These are phyloP conservation scores for Myotis planiceps DNA, from an alignment of 2,797 vertebrate species.

Conservation along the genomic window DNA sequence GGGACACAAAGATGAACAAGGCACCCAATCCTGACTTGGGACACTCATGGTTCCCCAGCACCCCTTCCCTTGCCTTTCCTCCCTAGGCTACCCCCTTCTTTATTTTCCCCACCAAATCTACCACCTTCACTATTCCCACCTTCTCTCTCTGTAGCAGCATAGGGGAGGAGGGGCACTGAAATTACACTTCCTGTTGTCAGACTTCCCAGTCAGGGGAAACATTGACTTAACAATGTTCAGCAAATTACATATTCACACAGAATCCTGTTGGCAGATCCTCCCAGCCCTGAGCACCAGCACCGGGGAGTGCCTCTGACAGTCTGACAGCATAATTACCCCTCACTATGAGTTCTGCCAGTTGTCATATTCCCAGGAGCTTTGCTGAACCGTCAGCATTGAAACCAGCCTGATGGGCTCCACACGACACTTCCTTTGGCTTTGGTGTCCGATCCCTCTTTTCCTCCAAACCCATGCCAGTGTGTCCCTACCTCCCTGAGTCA, in stretches of 20 bases:
- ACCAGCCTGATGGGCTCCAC: background rate
- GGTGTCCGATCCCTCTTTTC: background rate
- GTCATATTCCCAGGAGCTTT: slow-evolving; percentile 44
- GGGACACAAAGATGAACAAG: background rate
- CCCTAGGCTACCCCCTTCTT: background rate
- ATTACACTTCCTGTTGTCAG: background rate
- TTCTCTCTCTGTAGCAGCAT: background rate
- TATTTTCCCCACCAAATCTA: background rate
- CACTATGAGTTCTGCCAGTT: slow-evolving; percentile 35
- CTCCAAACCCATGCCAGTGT: background rate
- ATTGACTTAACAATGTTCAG: background rate
- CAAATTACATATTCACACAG: slow-evolving; percentile 47
- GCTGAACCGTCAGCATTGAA: background rate
- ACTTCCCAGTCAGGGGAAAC: background rate
- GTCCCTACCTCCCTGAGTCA: background rate
- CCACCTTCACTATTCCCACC: background rate
- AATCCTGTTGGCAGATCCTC: slow-evolving; percentile 16
- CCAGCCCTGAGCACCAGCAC: slow-evolving; percentile 42
- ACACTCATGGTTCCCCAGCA: background rate
- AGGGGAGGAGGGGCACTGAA: background rate
- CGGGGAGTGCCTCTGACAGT: slow-evolving; percentile 22
- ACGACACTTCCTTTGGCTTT: background rate
- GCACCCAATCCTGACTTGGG: background rate
- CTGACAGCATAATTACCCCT: slow-evolving; percentile 44
- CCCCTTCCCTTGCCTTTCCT: background rate